These are phyloP conservation scores for Venustoraphidia nigricollis DNA, from an alignment of 2,888 invertebrate species.

Conservation along the genomic window DNA sequence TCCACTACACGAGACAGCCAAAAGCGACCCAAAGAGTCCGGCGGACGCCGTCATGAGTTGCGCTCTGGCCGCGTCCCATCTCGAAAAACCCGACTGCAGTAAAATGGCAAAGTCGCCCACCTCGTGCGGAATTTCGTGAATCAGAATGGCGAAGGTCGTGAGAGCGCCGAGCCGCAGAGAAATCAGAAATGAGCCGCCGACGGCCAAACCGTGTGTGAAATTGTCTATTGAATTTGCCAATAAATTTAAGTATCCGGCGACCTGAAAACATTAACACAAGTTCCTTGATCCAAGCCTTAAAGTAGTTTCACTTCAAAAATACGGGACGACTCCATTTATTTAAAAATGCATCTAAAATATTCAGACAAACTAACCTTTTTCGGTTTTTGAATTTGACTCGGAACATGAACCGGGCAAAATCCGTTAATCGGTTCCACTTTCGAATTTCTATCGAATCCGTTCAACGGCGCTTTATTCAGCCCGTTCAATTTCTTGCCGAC, in stretches of 20 bases:
- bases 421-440: too few relatives aligned
- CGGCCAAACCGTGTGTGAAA: conserved; percentile 94
- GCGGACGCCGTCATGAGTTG: conserved; percentile 84
- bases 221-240: conserved; percentile 96
- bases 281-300: too few relatives aligned
- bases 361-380: too few relatives aligned
- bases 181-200: conserved; percentile 93
- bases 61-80: conserved; percentile 90
- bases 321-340: too few relatives aligned
- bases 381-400: too few relatives aligned
- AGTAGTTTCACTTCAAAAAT: too few relatives aligned
- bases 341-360: too few relatives aligned
- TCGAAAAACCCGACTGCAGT: conserved; percentile 77
- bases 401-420: too few relatives aligned
- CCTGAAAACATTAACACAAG: conserved; percentile 27
- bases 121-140: conserved; percentile 97
- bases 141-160: conserved; percentile 85
- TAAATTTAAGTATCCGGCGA: conserved; percentile 87
- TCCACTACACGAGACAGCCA: conserved; percentile 71
- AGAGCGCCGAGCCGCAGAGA: conserved; percentile 79
- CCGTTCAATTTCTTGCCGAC: too few relatives aligned
- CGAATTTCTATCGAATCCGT: too few relatives aligned
- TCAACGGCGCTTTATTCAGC: too few relatives aligned
- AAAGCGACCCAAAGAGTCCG: conserved; percentile 76
- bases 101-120: conserved; percentile 98